phyloP scores from a whole-genome alignment of 1,140 invertebrate genomes.

The Micrasema longulum region DNA sequence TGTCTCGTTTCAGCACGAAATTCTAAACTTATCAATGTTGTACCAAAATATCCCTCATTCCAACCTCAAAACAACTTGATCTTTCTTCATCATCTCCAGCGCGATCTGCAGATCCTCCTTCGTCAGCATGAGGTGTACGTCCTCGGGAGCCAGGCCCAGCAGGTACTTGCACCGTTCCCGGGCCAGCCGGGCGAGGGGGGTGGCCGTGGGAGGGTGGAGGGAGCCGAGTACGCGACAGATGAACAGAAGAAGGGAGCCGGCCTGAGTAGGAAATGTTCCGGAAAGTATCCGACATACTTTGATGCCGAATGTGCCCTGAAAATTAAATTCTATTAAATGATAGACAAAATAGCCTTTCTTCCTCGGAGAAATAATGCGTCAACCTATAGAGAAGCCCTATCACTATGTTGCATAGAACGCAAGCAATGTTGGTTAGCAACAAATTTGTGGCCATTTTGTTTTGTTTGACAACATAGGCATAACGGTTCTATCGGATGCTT shows the following conservation, averaged over 20 bases:
- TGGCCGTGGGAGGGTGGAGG: conserved; percentile 60
- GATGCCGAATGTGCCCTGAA: conserved; percentile 64
- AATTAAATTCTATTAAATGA: too few relatives aligned
- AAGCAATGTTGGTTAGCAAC: too few relatives aligned
- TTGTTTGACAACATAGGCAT: too few relatives aligned
- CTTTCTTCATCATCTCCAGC: conserved; percentile 62
- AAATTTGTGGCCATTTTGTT: too few relatives aligned
- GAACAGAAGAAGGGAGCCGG: conserved; percentile 62
- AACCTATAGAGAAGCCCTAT: too few relatives aligned
- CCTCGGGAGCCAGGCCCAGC: conserved; percentile 56
- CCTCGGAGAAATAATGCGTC: too few relatives aligned
- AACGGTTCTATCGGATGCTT: too few relatives aligned
- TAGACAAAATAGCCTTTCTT: too few relatives aligned
- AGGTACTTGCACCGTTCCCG: conserved; percentile 60
- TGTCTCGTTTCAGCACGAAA: too few relatives aligned
- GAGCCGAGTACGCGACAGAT: conserved; percentile 64
- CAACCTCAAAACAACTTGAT: conserved; percentile 62
- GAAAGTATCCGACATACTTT: conserved; percentile 63
- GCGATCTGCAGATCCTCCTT: conserved; percentile 66
- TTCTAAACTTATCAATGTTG: too few relatives aligned
- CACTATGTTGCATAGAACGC: too few relatives aligned
- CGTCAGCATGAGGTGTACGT: conserved; percentile 57
- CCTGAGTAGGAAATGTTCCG: conserved; percentile 61
- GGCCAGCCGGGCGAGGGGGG: conserved; percentile 60
- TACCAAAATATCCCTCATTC: conserved; percentile 40